phyloP scores from a whole-genome alignment of 2,797 vertebrate genomes.

The Rhinoraja longicauda region DNA sequence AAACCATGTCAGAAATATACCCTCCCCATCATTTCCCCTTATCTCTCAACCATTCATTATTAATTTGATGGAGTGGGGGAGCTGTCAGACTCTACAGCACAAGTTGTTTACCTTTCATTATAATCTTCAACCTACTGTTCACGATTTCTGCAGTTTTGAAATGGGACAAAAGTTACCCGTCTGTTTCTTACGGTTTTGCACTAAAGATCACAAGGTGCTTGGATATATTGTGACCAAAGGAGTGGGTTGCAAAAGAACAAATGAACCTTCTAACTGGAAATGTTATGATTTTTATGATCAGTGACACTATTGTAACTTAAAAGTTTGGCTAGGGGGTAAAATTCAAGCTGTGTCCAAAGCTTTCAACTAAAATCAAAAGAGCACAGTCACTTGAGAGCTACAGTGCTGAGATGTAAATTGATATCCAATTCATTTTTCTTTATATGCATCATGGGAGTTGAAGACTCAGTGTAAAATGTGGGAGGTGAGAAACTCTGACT shows the following conservation, averaged over 20 bases:
- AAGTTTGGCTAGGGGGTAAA: constrained; percentile 58
- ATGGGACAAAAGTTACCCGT: constrained; percentile 42
- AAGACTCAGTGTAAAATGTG: constrained; percentile 66
- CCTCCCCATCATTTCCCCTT: constrained; percentile 65
- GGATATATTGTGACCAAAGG: constrained; percentile 13
- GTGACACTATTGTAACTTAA: constrained; percentile 61
- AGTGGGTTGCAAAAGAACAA: constrained; percentile 41
- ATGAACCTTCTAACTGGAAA: constrained; percentile 53
- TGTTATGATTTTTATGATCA: constrained; percentile 60
- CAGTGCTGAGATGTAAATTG: constrained; percentile 64
- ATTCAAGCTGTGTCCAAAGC: constrained; percentile 66
- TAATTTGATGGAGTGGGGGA: constrained; percentile 65
- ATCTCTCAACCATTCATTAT: constrained; percentile 69
- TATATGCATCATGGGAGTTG: constrained; percentile 64
- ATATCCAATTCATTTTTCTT: constrained; percentile 65
- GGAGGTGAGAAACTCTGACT: constrained; percentile 55
- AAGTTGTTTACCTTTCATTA: constrained; percentile 70
- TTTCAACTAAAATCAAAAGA: constrained; percentile 57
- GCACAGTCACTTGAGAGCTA: constrained; percentile 61
- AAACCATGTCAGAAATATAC: constrained; percentile 65
- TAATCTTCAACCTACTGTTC: constrained; percentile 67
- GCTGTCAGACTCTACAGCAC: constrained; percentile 58
- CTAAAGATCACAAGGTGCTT: constrained; percentile 13
- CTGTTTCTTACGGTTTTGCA: constrained; percentile 2
- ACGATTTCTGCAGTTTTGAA: constrained; percentile 58